phyloP scores from a whole-genome alignment of 2,113 vertebrate genomes.

The Ancistrus triradiatus region DNA sequence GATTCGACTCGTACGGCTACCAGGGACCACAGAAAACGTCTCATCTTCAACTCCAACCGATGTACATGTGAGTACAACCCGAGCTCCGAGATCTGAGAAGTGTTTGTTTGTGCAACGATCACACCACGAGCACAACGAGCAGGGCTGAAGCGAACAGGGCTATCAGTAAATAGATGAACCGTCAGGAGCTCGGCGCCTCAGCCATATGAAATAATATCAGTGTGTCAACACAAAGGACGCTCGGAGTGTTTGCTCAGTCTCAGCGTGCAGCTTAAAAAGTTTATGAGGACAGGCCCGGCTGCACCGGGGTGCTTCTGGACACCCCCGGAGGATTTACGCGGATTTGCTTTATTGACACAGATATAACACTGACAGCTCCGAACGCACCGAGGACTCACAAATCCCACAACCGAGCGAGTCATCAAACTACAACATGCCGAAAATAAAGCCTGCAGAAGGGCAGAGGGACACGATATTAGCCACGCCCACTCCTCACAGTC shows the following conservation, averaged over 20 bases:
- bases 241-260: slow-evolving; percentile 33
- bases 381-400: slow-evolving; percentile 11
- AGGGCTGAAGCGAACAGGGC: too few relatives aligned
- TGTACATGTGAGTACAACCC: slow-evolving; percentile 99
- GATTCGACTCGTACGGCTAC: slow-evolving; percentile 97
- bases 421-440: too few relatives aligned
- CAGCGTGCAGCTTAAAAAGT: slow-evolving; percentile 42
- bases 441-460: too few relatives aligned
- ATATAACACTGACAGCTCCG: slow-evolving; percentile 27
- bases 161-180: too few relatives aligned
- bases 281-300: slow-evolving; percentile 38
- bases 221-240: slow-evolving; percentile 35
- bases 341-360: slow-evolving; percentile 48
- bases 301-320: slow-evolving; percentile 23
- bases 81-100: too few relatives aligned
- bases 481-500: too few relatives aligned
- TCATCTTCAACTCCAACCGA: slow-evolving; percentile 96
- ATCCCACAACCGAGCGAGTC: too few relatives aligned
- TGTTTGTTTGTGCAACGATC: too few relatives aligned
- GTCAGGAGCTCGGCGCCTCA: too few relatives aligned
- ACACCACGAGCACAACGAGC: too few relatives aligned
- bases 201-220: slow-evolving; percentile 29
- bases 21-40: slow-evolving; percentile 99
- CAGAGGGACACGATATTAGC: too few relatives aligned
- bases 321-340: slow-evolving; percentile 32